Evolutionary conservation across 2,888 invertebrate species (phyloP).

Genomic region (Lucinisca nassula): DNA sequence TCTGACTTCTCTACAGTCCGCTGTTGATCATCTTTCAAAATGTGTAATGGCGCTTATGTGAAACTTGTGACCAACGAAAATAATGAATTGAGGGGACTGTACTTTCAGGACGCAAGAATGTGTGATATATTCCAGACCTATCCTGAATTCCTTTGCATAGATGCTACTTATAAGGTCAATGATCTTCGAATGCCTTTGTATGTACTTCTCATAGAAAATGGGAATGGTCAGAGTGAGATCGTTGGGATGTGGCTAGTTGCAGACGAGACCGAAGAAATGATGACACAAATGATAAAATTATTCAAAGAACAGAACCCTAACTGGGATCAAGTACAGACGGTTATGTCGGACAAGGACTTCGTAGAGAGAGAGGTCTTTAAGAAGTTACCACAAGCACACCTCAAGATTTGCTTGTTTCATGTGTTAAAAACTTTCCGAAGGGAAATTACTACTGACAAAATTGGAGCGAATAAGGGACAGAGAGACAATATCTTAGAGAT

Average conservation of each 20-base stretch:
- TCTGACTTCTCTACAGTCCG: constrained; percentile 3
- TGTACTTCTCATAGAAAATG: constrained; percentile 26
- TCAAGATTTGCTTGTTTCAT: constrained; percentile 14
- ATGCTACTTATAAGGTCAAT: constrained; percentile 40
- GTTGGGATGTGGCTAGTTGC: constrained; percentile 38
- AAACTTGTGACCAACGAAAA: constrained; percentile 28
- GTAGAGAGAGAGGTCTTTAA: constrained; percentile 13
- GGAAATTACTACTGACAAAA: constrained; percentile 26
- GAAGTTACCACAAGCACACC: neutral
- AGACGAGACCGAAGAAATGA: constrained; percentile 34
- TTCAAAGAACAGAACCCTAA: constrained; percentile 43
- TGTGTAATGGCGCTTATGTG: neutral
- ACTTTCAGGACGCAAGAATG: constrained; percentile 35
- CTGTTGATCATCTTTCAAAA: constrained; percentile 21
- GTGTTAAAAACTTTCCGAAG: constrained; percentile 28
- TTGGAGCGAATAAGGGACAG: neutral
- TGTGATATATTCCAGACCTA: neutral
- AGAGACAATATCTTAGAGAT: constrained; percentile 18
- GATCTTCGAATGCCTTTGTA: constrained; percentile 34
- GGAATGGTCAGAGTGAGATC: constrained; percentile 34
- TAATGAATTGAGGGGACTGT: constrained; percentile 22
- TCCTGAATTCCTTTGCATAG: constrained; percentile 31
- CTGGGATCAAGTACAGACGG: constrained; percentile 13
- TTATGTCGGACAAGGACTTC: constrained; percentile 45
- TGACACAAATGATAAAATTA: constrained; percentile 12